Conservation (phyloP, 2,113 vertebrate genomes). For the Alces alces region DNA sequence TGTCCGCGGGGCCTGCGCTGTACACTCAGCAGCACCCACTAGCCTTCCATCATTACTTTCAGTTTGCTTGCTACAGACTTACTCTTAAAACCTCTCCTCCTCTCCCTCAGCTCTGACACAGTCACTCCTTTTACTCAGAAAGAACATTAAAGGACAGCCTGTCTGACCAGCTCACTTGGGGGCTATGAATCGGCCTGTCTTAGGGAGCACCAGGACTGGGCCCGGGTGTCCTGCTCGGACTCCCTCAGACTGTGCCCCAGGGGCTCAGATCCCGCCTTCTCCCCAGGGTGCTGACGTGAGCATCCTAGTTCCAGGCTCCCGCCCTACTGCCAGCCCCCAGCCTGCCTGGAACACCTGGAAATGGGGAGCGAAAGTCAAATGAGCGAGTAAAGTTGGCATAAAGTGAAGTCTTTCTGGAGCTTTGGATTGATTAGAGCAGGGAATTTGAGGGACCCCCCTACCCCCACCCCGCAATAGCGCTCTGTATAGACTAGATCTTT, state of each 20-base stretch:
- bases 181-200: not conserved
- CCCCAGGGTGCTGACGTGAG: not conserved
- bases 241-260: not conserved
- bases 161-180: not conserved
- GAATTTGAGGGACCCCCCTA: not conserved
- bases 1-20: not conserved
- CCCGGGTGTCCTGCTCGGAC: not conserved
- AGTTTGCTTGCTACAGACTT: not conserved
- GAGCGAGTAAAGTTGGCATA: not conserved
- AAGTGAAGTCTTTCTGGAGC: not conserved
- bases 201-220: not conserved
- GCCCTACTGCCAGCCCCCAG: not conserved
- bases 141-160: not conserved
- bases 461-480: not conserved
- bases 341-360: not conserved
- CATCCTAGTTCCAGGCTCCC: too few relatives aligned
- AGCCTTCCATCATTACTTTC: not conserved
- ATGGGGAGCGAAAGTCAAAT: not conserved
- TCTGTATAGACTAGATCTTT: conserved; percentile 16
- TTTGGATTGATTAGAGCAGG: conserved; percentile 35
- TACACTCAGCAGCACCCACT: not conserved
- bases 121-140: not conserved
- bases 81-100: not conserved
- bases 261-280: not conserved
- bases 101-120: not conserved